Conservation (phyloP, 2,888 invertebrate genomes). For the Drosophila neotestacea region DNA sequence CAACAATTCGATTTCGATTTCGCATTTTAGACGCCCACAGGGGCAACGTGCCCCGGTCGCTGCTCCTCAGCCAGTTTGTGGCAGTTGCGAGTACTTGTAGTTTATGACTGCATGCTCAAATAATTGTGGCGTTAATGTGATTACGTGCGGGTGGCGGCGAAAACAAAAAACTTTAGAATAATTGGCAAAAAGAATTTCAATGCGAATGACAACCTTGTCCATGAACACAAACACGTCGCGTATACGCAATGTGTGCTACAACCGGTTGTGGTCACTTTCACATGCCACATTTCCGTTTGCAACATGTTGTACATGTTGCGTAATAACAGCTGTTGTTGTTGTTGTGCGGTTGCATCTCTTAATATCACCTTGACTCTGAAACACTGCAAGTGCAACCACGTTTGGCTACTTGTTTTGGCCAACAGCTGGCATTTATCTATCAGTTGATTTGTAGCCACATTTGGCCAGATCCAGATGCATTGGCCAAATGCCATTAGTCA, state of each 20-base stretch:
- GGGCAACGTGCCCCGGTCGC: conserved; percentile 43
- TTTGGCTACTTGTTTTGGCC: conserved; percentile 36
- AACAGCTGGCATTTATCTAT: conserved; percentile 39
- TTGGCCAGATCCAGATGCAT: conserved; percentile 48
- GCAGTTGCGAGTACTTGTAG: conserved; percentile 27
- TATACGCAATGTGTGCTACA: conserved; percentile 61
- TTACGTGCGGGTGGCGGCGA: conserved; percentile 65
- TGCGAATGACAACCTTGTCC: conserved; percentile 65
- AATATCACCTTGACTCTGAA: conserved; percentile 74
- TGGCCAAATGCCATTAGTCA: conserved; percentile 44
- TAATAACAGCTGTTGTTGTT: conserved; percentile 32
- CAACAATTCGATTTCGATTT: conserved; percentile 12
- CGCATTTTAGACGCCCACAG: conserved; percentile 33
- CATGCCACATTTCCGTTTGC: conserved; percentile 70
- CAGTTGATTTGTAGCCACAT: conserved; percentile 23
- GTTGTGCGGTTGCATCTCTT: conserved; percentile 55
- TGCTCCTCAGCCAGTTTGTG: conserved; percentile 33
- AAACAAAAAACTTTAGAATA: conserved; percentile 47
- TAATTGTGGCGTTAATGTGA: conserved; percentile 63
- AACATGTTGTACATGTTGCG: conserved; percentile 50
- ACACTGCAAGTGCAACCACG: conserved; percentile 40
- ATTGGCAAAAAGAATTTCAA: conserved; percentile 62
- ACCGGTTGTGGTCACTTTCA: conserved; percentile 68
- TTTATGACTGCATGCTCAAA: conserved; percentile 56
- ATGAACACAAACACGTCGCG: conserved; percentile 44